Conservation (phyloP, 1,140 invertebrate genomes). For the Metopolophium dirhodum region DNA sequence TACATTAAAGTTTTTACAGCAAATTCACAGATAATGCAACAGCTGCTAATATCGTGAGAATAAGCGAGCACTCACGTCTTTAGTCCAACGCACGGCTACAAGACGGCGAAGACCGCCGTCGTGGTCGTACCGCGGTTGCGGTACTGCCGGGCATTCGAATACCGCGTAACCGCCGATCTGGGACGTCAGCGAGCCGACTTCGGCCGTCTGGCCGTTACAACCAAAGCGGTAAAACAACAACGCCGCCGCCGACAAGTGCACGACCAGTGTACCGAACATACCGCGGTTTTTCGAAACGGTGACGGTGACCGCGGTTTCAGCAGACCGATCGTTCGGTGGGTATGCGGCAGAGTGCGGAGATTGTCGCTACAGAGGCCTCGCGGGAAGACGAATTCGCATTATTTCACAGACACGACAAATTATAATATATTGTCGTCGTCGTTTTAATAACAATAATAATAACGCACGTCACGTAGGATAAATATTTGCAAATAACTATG, state of each 20-base stretch:
- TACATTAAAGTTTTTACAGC: neutral
- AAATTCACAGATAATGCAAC: neutral
- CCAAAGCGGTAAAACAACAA: neutral
- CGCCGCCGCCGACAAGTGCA: neutral
- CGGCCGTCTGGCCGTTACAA: neutral
- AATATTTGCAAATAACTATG: neutral
- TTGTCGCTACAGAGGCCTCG: neutral
- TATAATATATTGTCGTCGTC: neutral
- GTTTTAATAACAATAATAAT: neutral
- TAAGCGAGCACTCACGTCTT: conserved; percentile 25
- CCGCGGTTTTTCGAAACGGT: neutral
- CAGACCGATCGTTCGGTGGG: neutral
- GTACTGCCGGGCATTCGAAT: conserved; percentile 21
- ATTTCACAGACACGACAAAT: neutral
- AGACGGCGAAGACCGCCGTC: neutral
- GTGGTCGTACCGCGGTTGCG: neutral
- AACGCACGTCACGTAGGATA: neutral
- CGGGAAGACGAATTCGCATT: neutral
- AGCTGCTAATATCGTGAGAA: neutral
- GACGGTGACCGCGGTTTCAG: neutral
- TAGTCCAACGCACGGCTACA: neutral
- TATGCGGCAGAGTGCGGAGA: neutral
- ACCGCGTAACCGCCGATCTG: conserved; percentile 19
- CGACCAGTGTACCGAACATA: neutral
- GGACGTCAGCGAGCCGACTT: neutral